Percentiles rank a stretch among this genome's conserved stretches.
phyloP scores from a whole-genome alignment of 2,888 invertebrate genomes.

The Phymatocera aterrima region DNA sequence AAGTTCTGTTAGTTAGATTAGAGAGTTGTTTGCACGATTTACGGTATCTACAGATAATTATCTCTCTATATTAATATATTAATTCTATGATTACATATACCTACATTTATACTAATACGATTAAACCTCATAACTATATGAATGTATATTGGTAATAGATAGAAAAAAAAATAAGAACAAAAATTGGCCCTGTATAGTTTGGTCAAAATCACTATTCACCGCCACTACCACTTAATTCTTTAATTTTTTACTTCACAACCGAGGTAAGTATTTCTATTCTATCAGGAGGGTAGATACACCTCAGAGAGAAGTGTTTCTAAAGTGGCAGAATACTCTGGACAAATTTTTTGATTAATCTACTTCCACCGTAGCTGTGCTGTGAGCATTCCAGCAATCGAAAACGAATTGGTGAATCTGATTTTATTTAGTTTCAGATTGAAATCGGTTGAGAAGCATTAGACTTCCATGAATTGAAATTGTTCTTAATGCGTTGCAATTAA shows the following conservation, averaged over 20 bases:
- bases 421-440: too few species aligned
- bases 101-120: too few species aligned
- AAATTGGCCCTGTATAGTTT: constrained; percentile 35
- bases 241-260: constrained; percentile 28
- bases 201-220: constrained; percentile 25
- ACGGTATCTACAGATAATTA: background rate
- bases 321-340: too few species aligned
- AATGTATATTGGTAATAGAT: background rate
- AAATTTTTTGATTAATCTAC: too few species aligned
- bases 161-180: background rate
- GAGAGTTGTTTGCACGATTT: background rate
- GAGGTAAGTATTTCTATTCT: background rate
- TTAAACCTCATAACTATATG: background rate
- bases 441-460: too few species aligned
- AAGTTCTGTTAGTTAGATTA: constrained; percentile 2
- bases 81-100: constrained; percentile 8
- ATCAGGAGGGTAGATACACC: too few species aligned
- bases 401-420: too few species aligned
- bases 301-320: too few species aligned
- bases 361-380: too few species aligned
- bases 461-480: too few species aligned
- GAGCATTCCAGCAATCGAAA: too few species aligned
- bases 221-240: background rate
- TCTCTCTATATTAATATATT: background rate
- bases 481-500: too few species aligned